These are phyloP conservation scores for Chouioia cunea DNA, from an alignment of 2,888 invertebrate species.

Conservation along the genomic window DNA sequence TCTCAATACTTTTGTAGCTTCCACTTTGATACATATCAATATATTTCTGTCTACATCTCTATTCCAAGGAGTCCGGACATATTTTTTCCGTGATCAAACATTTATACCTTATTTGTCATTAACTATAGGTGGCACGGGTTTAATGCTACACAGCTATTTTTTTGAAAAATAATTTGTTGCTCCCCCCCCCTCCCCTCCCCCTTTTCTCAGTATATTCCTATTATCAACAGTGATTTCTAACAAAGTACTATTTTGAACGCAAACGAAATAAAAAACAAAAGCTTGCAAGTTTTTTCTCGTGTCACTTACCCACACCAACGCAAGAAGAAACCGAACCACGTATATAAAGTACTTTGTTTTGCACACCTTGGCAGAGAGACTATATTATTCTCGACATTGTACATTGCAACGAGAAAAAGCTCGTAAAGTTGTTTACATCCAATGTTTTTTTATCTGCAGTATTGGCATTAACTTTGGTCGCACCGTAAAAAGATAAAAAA, in stretches of 20 bases:
- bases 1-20: too few species aligned
- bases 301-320: too few species aligned
- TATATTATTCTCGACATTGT: constrained; percentile 26
- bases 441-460: constrained; percentile 34
- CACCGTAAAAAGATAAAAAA: constrained; percentile 5
- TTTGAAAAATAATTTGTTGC: constrained; percentile 29
- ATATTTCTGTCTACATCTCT: too few species aligned
- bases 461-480: constrained; percentile 39
- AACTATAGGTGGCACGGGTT: constrained; percentile 56
- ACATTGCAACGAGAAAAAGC: background rate
- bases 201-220: constrained; percentile 21
- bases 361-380: constrained; percentile 7
- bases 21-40: too few species aligned
- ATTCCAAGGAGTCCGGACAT: too few species aligned
- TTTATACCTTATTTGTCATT: constrained; percentile 3
- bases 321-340: too few species aligned
- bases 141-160: constrained; percentile 56
- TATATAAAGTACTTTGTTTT: too few species aligned
- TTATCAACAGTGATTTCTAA: constrained; percentile 31
- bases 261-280: background rate
- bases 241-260: constrained; percentile 22
- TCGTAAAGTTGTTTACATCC: constrained; percentile 18
- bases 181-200: constrained; percentile 3
- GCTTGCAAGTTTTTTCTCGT: too few species aligned
- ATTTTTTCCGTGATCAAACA: too few species aligned